Evolutionary conservation across 1,140 invertebrate genomes (phyloP), one percentile per base, ranked within the genome.

Genomic region (Euwallacea similis): DNA sequence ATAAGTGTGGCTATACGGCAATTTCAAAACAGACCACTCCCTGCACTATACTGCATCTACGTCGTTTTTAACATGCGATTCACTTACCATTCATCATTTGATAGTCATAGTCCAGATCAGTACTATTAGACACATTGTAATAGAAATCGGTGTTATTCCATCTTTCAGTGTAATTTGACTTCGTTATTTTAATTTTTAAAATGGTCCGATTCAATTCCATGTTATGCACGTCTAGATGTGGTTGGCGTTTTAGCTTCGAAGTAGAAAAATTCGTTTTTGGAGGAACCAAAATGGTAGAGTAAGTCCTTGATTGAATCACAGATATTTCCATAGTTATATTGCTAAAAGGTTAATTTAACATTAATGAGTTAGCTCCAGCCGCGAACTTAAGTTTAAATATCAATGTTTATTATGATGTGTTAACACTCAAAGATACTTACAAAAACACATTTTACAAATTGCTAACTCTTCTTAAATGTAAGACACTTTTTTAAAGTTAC

Each of bases 311-410:
- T 74, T 80, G 78, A 63, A 81, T 79, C 78, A 81, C 79, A 74
- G 79, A 74, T 73, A 79, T 76, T 79, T 81, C 80, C 80, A 81
- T 81, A 73, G 73, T 81, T 77, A 66, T 69, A 7, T 74, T 71
- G 71, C 74, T 73, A 63, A 59, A 73, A 72, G 13, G 21, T 33
- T 33, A 74, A 54, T 58, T 10, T 42, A 15, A 58, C 47, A 21
- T 41, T 46, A 46, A 46, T n/a, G 4, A 33, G 21, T 33, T 33
- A 2, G 21, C 21, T 33, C 21, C 4, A 33, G 21, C 21, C 21
- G 1, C 4, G 4, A 33, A 33, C 4, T 50, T 50, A 50, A 50
- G 46, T 50, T 10, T 50, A 11, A 11, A 50, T 50, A 50, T 13
- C 9, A 50, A 50, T 50, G 9, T 10, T 50, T 50, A 50, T 6